Percentiles rank a stretch among this genome's conserved stretches.
These are phyloP conservation scores for Nannoperca obscura DNA, from an alignment of 2,797 vertebrate genomes.

Conservation along the genomic window DNA sequence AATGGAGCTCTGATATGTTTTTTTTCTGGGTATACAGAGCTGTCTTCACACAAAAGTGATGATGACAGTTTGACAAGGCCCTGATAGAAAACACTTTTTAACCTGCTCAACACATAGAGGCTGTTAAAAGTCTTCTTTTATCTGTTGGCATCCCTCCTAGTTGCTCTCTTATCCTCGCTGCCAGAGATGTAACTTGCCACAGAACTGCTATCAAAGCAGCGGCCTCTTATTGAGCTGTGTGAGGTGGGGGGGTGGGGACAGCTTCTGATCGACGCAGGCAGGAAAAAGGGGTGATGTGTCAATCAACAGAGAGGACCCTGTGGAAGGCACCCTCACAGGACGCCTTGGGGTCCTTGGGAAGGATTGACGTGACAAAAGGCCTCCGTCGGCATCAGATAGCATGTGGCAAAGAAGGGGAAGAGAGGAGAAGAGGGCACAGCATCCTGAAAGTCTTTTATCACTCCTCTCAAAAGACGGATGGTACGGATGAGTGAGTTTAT, in stretches of 20 bases:
- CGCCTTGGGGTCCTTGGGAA: slow-evolving; percentile 58
- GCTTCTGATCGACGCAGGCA: slow-evolving; percentile 51
- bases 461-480: slow-evolving; percentile 59
- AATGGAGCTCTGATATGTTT: slow-evolving; percentile 42
- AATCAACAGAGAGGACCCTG: slow-evolving; percentile 63
- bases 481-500: slow-evolving; percentile 68
- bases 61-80: slow-evolving; percentile 74
- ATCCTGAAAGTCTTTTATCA: slow-evolving; percentile 70
- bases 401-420: slow-evolving; percentile 34
- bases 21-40: slow-evolving; percentile 43
- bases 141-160: slow-evolving; percentile 73
- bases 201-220: slow-evolving; percentile 78
- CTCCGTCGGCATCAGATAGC: slow-evolving; percentile 66
- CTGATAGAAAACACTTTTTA: slow-evolving; percentile 76
- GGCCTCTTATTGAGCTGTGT: slow-evolving; percentile 69
- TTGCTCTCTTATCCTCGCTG: slow-evolving; percentile 71
- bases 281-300: slow-evolving; percentile 63
- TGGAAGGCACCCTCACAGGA: slow-evolving; percentile 59
- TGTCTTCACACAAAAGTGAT: slow-evolving; percentile 63
- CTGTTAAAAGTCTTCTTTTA: slow-evolving; percentile 79
- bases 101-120: slow-evolving; percentile 70
- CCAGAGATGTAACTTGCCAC: slow-evolving; percentile 74
- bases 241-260: slow-evolving; percentile 21
- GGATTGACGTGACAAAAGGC: slow-evolving; percentile 67
- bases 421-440: slow-evolving; percentile 52